These are phyloP conservation scores for Drosophila busckii DNA, from an alignment of 1,140 invertebrate species.

Conservation along the genomic window DNA sequence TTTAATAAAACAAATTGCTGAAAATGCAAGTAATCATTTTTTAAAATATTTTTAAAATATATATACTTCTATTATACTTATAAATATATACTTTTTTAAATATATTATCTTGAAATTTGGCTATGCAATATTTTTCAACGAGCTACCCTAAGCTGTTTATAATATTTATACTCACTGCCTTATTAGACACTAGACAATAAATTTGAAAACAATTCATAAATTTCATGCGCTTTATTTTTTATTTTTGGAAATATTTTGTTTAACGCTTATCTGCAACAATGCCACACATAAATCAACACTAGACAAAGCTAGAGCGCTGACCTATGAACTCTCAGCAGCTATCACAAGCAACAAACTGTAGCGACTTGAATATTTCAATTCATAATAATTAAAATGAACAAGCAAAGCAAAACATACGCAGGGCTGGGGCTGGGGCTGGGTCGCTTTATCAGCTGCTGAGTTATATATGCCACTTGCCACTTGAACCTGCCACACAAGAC, in stretches of 20 bases:
- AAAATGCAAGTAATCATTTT: background rate
- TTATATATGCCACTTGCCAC: slow-evolving; percentile 21
- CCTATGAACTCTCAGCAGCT: slow-evolving; percentile 24
- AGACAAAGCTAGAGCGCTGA: background rate
- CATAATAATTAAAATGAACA: slow-evolving; percentile 67
- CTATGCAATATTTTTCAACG: too few species aligned
- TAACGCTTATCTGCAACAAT: too few species aligned
- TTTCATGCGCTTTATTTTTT: background rate
- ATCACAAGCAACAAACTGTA: too few species aligned
- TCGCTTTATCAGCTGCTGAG: slow-evolving; percentile 20
- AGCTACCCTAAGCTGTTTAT: too few species aligned
- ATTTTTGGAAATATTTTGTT: background rate
- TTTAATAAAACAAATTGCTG: background rate
- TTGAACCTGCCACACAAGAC: slow-evolving; percentile 27
- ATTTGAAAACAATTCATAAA: background rate
- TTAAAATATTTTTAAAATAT: background rate
- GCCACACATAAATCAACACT: too few species aligned
- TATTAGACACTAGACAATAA: too few species aligned
- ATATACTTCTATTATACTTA: too few species aligned
- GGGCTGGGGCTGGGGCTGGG: too few species aligned
- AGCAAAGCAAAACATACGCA: slow-evolving; percentile 28
- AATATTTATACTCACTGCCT: too few species aligned
- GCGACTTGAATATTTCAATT: slow-evolving; percentile 67
- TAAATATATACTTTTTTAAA: too few species aligned
- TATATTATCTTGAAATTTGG: too few species aligned